phyloP scores from a whole-genome alignment of 2,797 vertebrate species.

The Cyprinodon diabolis region DNA sequence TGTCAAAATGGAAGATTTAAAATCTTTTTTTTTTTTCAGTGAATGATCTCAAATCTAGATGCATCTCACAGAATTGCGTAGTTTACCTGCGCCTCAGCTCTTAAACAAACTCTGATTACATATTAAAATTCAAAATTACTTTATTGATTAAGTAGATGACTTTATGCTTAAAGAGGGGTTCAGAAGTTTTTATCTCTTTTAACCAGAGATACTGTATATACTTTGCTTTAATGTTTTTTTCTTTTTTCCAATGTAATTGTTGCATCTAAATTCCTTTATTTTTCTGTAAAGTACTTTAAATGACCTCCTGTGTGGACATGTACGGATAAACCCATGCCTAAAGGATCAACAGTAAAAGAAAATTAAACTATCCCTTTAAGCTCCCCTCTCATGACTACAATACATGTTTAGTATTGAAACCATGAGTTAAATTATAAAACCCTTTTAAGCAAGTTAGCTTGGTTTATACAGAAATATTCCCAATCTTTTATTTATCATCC shows the following conservation, averaged over 20 bases:
- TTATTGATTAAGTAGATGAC: too few species aligned
- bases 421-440: slow-evolving; percentile 23
- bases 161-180: too few species aligned
- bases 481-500: slow-evolving; percentile 24
- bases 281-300: neutral
- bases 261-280: neutral
- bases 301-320: neutral
- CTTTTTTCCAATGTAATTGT: neutral
- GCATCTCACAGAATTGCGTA: too few species aligned
- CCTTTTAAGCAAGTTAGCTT: slow-evolving; percentile 44
- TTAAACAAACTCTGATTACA: too few species aligned
- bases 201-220: too few species aligned
- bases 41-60: neutral
- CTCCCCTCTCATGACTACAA: neutral
- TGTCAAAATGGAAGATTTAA: neutral
- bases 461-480: slow-evolving; percentile 39
- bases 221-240: neutral
- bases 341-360: neutral
- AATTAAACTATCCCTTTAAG: neutral
- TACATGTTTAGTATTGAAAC: neutral
- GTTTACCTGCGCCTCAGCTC: too few species aligned
- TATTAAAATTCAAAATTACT: too few species aligned
- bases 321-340: neutral
- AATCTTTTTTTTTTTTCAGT: neutral
- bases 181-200: too few species aligned